These are phyloP conservation scores for Laspeyria flexula DNA, from an alignment of 2,888 invertebrate species.

Conservation along the genomic window DNA sequence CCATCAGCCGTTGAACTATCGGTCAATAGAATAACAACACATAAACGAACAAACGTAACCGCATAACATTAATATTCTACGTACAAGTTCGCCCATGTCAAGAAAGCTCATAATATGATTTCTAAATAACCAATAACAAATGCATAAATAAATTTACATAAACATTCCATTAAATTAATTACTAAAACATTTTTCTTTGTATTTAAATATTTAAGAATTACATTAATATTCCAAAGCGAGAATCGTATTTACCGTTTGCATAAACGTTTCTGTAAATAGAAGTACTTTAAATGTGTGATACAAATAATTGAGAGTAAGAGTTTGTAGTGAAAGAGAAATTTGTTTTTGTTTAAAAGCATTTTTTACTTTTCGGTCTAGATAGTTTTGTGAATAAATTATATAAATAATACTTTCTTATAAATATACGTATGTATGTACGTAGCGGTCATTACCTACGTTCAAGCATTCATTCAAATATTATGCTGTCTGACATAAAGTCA, in stretches of 20 bases:
- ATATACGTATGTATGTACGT: no score
- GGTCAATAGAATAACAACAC: slow-evolving; percentile 10
- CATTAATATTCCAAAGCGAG: slow-evolving; percentile 7
- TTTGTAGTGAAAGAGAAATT: slow-evolving; percentile 25
- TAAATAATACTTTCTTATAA: slow-evolving; percentile 65
- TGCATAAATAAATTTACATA: slow-evolving; percentile 5
- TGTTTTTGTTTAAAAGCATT: neutral
- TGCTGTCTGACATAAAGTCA: no score
- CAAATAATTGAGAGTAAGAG: neutral
- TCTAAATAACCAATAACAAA: slow-evolving; percentile 19
- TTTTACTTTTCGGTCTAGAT: neutral
- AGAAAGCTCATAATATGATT: slow-evolving; percentile 34
- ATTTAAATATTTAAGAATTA: slow-evolving; percentile 9
- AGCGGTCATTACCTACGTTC: no score
- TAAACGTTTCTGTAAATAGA: no score
- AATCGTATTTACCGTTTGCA: no score
- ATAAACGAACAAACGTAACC: slow-evolving; percentile 15
- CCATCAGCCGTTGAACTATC: neutral
- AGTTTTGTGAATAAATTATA: neutral
- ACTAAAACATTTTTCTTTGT: slow-evolving; percentile 8
- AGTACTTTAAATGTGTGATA: no score
- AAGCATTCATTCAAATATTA: no score
- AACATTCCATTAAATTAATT: slow-evolving; percentile 12
- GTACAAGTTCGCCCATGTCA: slow-evolving; percentile 10
- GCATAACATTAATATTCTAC: slow-evolving; percentile 13